Evolutionary conservation across 2,113 vertebrate genomes (phyloP).

Genomic region (Campylomormyrus tamandua): DNA sequence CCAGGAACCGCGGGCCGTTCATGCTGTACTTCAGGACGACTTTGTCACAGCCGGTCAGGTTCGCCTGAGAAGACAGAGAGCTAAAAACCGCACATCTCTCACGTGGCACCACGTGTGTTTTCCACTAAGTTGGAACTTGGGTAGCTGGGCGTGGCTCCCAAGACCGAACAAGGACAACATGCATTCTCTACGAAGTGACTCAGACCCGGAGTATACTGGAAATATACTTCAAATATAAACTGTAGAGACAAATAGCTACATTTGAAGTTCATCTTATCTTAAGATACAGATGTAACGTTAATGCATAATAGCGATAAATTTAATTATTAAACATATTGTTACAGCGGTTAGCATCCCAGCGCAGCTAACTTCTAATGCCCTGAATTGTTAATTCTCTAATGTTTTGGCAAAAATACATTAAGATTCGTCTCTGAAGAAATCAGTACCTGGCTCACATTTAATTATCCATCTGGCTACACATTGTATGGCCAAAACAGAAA

Average conservation of each 20-base stretch:
- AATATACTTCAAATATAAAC: not conserved
- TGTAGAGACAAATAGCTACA: not conserved
- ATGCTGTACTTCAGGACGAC: slow-evolving; percentile 71
- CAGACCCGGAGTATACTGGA: not conserved
- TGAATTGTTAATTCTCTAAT: not conserved
- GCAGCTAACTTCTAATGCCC: not conserved
- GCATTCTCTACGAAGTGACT: not conserved
- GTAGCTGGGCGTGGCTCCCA: not conserved
- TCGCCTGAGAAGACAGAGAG: slow-evolving; percentile 58
- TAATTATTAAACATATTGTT: not conserved
- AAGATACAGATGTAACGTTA: not conserved
- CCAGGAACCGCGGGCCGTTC: slow-evolving; percentile 79
- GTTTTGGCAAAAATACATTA: not conserved
- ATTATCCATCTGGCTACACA: not conserved
- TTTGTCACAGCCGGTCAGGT: slow-evolving; percentile 79
- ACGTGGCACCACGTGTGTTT: not conserved
- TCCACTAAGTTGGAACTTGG: not conserved
- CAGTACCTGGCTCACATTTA: not conserved
- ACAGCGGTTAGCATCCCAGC: not conserved
- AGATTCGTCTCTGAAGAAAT: not conserved
- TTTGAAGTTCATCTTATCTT: not conserved
- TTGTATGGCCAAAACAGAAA: not conserved
- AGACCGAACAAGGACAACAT: not conserved
- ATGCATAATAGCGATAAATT: not conserved
- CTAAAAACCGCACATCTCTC: not conserved